Conservation (phyloP, 2,888 invertebrate species). For the Trissonchulus latispiculum region DNA sequence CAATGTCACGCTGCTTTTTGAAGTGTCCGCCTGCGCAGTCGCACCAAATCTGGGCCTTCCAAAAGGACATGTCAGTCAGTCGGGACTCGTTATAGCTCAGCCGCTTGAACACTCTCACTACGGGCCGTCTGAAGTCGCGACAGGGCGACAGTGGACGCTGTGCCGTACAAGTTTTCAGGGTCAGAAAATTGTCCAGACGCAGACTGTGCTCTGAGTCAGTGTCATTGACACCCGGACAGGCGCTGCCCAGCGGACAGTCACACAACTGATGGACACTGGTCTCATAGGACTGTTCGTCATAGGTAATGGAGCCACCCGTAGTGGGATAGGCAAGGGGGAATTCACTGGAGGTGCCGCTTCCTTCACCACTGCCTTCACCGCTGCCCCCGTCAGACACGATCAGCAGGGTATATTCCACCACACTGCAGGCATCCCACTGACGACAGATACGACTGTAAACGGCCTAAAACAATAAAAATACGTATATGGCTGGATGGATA, state of each 20-base stretch:
- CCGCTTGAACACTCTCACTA: slow-evolving; percentile 12
- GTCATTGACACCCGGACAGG: slow-evolving; percentile 4
- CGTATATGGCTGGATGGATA: too few species aligned
- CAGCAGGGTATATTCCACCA: slow-evolving; percentile 7
- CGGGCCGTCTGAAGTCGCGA: slow-evolving; percentile 15
- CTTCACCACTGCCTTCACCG: not conserved
- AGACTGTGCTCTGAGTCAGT: not conserved
- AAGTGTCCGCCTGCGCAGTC: not conserved
- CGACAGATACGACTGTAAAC: not conserved
- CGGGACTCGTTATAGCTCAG: not conserved
- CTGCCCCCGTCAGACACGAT: not conserved
- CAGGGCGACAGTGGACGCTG: not conserved
- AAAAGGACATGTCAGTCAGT: not conserved
- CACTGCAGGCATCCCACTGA: slow-evolving; percentile 8
- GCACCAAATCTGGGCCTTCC: slow-evolving; percentile 10
- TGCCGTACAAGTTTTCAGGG: not conserved
- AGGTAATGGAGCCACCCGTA: not conserved
- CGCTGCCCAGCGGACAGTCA: not conserved
- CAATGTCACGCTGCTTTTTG: not conserved
- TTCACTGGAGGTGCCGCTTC: not conserved
- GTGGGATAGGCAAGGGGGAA: not conserved
- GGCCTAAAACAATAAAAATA: not conserved
- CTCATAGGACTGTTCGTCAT: not conserved
- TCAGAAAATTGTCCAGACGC: slow-evolving; percentile 5
- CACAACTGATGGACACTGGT: not conserved